Conservation (phyloP, 2,113 vertebrate genomes). For the Hucho hucho region DNA sequence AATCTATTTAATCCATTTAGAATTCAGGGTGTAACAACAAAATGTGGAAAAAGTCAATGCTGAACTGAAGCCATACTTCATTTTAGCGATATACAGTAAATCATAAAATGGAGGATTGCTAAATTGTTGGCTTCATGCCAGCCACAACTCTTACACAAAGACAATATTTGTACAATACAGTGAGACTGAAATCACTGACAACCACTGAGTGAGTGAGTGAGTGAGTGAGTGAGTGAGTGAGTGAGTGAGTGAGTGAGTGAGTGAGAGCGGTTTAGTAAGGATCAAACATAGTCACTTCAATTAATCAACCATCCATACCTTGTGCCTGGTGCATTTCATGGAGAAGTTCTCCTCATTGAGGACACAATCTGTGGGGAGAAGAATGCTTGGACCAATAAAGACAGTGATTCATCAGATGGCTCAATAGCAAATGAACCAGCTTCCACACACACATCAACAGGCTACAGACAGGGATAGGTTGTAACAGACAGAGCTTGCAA, state of each 20-base stretch:
- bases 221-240: no score
- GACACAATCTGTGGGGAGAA: constrained; percentile 64
- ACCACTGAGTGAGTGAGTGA: no score
- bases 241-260: no score
- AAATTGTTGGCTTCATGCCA: neutral
- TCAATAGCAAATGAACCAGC: neutral
- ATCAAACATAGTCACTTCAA: neutral
- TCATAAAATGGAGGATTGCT: neutral
- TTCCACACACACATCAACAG: constrained; percentile 14
- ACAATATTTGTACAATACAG: no score
- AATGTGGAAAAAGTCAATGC: neutral
- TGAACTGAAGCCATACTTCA: neutral
- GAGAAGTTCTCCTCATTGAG: constrained; percentile 78
- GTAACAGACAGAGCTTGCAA: neutral
- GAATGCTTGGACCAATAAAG: constrained; percentile 21
- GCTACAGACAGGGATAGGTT: constrained; percentile 12
- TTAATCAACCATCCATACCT: constrained; percentile 56
- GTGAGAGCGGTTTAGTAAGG: no score
- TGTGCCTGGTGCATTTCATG: constrained; percentile 81
- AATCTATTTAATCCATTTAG: no score
- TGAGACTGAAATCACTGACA: no score
- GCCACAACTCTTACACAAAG: neutral
- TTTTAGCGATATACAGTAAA: neutral
- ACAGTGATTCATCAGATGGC: constrained; percentile 11
- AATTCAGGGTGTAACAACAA: no score